These are phyloP conservation scores for Borostomias antarcticus DNA, from an alignment of 2,797 vertebrate genomes.

Conservation along the genomic window DNA sequence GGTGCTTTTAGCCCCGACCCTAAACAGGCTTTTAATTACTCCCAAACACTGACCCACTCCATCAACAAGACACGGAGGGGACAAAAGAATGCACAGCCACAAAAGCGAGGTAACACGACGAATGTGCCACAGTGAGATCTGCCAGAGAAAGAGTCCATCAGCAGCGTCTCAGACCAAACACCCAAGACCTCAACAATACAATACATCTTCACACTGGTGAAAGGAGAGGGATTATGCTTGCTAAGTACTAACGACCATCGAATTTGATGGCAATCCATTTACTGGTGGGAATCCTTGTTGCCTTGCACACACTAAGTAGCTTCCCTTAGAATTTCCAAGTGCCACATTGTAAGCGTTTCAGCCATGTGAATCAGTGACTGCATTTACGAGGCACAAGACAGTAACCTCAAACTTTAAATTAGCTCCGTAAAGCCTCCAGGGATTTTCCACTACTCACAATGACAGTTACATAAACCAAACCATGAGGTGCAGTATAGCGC, in stretches of 20 bases:
- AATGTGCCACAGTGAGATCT: conserved; percentile 20
- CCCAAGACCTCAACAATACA: conserved; percentile 41
- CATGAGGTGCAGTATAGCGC: not conserved
- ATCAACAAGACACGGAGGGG: conserved; percentile 40
- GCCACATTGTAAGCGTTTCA: conserved; percentile 34
- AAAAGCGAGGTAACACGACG: conserved; percentile 35
- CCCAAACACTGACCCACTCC: conserved; percentile 43
- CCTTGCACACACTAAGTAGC: conserved; percentile 24
- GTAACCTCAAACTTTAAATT: conserved; percentile 22
- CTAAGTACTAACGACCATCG: conserved; percentile 33
- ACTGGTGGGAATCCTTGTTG: conserved; percentile 25
- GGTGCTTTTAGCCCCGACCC: conserved; percentile 45
- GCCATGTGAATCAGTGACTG: conserved; percentile 40
- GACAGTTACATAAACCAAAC: conserved; percentile 15
- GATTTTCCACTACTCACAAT: conserved; percentile 18
- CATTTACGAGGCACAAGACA: conserved; percentile 33
- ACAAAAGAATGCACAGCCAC: conserved; percentile 46
- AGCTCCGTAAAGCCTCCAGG: conserved; percentile 6
- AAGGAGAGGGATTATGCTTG: conserved; percentile 41
- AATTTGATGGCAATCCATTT: conserved; percentile 44
- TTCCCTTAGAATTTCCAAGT: conserved; percentile 29
- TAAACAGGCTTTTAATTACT: conserved; percentile 58
- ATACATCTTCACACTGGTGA: conserved; percentile 22
- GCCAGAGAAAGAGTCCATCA: conserved; percentile 29
- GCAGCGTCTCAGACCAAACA: conserved; percentile 30